These are phyloP conservation scores for Tubulanus polymorphus DNA, from an alignment of 2,888 invertebrate species.

Conservation along the genomic window DNA sequence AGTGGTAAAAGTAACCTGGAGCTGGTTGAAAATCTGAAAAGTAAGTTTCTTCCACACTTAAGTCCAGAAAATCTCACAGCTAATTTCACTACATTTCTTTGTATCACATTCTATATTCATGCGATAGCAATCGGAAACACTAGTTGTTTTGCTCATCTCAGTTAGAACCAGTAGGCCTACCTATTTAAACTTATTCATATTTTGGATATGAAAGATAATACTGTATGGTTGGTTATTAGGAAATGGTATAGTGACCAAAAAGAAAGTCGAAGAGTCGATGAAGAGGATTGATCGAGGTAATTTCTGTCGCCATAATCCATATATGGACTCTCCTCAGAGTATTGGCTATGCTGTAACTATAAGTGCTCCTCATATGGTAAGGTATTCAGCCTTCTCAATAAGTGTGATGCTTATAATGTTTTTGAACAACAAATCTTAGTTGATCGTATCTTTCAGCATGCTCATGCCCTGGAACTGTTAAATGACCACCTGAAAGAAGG, in stretches of 20 bases:
- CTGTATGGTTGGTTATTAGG: conserved; percentile 28
- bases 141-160: background rate
- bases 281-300: conserved; percentile 46
- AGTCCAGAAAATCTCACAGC: background rate
- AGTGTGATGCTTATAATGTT: no score
- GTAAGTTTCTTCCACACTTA: background rate
- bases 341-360: conserved; percentile 82
- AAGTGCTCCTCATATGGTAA: conserved; percentile 54
- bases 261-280: conserved; percentile 45
- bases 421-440: no score
- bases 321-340: conserved; percentile 56
- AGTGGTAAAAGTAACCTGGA: background rate
- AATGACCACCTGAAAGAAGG: conserved; percentile 47
- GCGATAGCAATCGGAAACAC: background rate
- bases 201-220: no score
- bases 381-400: no score
- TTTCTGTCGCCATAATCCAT: conserved; percentile 42
- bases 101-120: background rate
- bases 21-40: background rate
- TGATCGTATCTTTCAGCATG: conserved; percentile 53
- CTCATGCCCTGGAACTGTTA: conserved; percentile 52
- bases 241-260: conserved; percentile 48
- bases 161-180: background rate
- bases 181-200: background rate
- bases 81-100: background rate